Base-by-base conservation (phyloP, 2,113 vertebrate genomes). In the Paracanthobrama guichenoti region DNA sequence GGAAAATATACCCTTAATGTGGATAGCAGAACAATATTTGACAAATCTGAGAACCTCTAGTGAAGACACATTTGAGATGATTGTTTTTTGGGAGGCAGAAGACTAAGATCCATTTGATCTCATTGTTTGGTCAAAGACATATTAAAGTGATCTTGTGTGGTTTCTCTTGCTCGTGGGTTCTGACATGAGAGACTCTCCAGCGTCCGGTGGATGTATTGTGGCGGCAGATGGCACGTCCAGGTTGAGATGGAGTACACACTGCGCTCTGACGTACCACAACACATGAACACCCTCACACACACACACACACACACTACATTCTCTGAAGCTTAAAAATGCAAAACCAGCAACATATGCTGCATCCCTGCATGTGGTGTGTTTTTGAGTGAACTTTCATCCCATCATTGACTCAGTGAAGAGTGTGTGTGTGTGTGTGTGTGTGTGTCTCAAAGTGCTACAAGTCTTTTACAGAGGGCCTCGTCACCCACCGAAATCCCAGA, bases 181-280 rank as follows among this genome's bases (percentile, higher is more conserved):
- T 73, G n/a, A 26, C 6, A 6, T 16, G 69, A 72, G 39, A 57
- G 18, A 13, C 12, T 76, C 72, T 74, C 10, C 10, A 31, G 18
- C 10, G 10, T 60, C 35, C 22, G 12, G 55, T 16, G 55, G 31
- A 42, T 8, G 22, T n/a, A 24, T 39, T 60, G 35, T 24, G 35
- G 10, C 1, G 13, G 22, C 75, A 78, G 55, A 78, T 78, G 74
- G 75, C 48, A 24, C 20, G 22, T 60, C 55, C 75, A 44, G 75
- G 55, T 14, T 60, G 31, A 78, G 53, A 16, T 8, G 12, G 75
- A 57, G 75, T 7, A 78, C 75, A 78, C 31, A 44, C 75, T 59
- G 75, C 3, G 75, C 55, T 24, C 20, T 78, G 75, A 78, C 75
- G 75, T 78, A 44, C 20, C 3, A 18, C 7, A 0, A 6, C 74